Evolutionary conservation across 2,797 vertebrate species (phyloP), one percentile per base, ranked within the genome.

Genomic region (Lophius americanus): DNA sequence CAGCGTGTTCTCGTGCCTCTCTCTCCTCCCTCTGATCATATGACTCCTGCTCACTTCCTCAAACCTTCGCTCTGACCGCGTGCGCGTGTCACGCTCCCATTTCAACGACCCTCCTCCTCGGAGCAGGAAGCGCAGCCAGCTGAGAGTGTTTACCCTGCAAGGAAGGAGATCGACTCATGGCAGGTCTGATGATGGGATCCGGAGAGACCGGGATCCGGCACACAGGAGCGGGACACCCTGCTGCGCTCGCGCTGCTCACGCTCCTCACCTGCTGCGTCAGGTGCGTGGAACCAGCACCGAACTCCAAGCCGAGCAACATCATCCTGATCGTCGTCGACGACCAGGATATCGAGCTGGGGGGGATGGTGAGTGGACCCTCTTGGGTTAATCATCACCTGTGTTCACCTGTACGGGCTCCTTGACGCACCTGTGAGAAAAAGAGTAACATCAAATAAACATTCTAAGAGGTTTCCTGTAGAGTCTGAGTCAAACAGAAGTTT

Each of bases 301-400:
- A 76, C 3, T 49, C 6, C 39, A 87, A 85, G 39, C 61, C 47
- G 7, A 90, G 78, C 79, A 95, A 95, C 84, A 79, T 95, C 60
- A 46, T 95, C 14, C 83, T 95, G 7, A 92, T 95, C 68, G 76
- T 95, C 10, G 78, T 91, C 10, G 94, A 95, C 74, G 95, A 95
- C 70, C 94, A 95, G 88, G 95, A 95, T 12, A 76, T 92, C 0
- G 51, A 65, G 42, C 86, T 95, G 36, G 94, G 93, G 10, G 95
- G 95, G 12, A 87, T 95, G 95, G 94, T 95, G 83, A 93, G 92
- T 79, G 0, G 9, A 14, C 6, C 5, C 38, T 2, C 11, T 38
- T 5, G 14, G 35, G 1, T 9, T 4, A 60, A 68, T 9, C 32
- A 36, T 48, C 43, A 68, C 10, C 3, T 48, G n/a, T 36, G 5